Conservation (phyloP, 2,888 invertebrate species). For the Julus scanicus region DNA sequence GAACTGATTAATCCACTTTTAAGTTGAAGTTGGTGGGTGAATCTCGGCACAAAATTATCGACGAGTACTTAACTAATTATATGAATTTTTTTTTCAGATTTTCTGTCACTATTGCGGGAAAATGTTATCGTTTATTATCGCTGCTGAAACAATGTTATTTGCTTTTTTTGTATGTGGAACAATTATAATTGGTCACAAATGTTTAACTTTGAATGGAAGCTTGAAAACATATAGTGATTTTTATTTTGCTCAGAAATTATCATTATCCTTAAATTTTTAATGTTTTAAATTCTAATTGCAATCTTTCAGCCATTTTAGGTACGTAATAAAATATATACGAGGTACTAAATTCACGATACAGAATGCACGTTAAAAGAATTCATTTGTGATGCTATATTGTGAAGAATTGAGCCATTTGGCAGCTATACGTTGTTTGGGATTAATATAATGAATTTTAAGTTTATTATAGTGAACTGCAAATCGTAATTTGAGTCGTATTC, state of each 20-base stretch:
- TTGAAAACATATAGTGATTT: neutral
- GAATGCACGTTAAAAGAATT: neutral
- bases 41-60: neutral
- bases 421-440: neutral
- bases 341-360: neutral
- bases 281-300: neutral
- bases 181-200: neutral
- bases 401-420: neutral
- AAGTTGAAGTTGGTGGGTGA: constrained; percentile 1
- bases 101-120: neutral
- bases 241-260: neutral
- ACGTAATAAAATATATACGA: neutral
- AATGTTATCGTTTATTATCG: neutral
- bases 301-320: neutral
- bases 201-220: neutral
- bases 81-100: neutral
- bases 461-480: neutral
- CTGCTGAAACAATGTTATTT: neutral
- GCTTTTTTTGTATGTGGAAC: neutral
- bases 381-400: neutral
- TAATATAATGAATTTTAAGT: neutral
- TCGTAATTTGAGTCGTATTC: neutral
- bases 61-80: neutral
- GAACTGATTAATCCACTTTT: neutral
- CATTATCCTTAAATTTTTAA: neutral